Evolutionary conservation across 2,797 vertebrate species (phyloP).

Genomic region (Dromococcyx pavoninus): DNA sequence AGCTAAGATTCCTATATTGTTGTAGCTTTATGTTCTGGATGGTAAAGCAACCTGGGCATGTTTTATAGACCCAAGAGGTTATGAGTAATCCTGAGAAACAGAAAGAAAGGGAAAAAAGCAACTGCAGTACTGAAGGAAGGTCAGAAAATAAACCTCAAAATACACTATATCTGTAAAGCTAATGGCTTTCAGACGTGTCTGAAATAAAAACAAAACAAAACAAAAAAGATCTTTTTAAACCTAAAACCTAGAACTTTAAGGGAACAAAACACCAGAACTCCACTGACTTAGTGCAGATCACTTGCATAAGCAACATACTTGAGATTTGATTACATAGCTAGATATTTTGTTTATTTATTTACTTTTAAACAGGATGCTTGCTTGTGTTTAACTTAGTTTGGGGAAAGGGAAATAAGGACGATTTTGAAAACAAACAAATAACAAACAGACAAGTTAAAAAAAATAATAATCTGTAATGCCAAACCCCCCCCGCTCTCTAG

Average conservation of each 20-base stretch:
- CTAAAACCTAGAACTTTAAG: neutral
- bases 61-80: neutral
- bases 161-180: neutral
- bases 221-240: neutral
- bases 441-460: neutral
- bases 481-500: neutral
- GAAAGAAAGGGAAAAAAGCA: neutral
- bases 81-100: neutral
- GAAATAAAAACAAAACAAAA: neutral
- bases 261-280: neutral
- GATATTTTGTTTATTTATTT: conserved; percentile 65
- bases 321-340: conserved; percentile 67
- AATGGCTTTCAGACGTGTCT: neutral
- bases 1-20: neutral
- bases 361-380: conserved; percentile 71
- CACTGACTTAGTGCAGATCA: conserved; percentile 23
- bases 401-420: conserved; percentile 43
- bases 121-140: neutral
- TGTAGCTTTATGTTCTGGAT: neutral
- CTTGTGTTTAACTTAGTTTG: conserved; percentile 55
- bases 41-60: neutral
- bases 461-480: neutral
- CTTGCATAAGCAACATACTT: conserved; percentile 53
- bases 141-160: neutral
- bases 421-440: conserved; percentile 53